Conservation (phyloP, 2,888 invertebrate genomes). For the Cacoxenus indagator region DNA sequence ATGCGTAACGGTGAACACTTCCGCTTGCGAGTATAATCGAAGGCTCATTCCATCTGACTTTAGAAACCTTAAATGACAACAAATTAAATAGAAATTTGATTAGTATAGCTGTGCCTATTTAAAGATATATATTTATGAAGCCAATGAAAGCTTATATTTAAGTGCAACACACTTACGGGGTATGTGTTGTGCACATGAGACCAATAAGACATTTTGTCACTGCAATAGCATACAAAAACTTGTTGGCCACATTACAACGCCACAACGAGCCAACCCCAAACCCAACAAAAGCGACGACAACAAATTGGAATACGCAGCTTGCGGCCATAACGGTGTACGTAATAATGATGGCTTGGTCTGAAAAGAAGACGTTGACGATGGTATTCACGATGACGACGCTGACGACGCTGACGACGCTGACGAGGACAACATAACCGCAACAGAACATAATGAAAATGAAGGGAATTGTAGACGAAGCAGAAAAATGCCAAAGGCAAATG, state of each 20-base stretch:
- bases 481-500: conserved; percentile 57
- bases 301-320: conserved; percentile 61
- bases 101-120: background rate
- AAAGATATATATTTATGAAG: background rate
- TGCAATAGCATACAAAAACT: background rate
- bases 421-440: conserved; percentile 56
- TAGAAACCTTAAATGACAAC: background rate
- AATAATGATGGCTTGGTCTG: conserved; percentile 64
- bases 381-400: conserved; percentile 13
- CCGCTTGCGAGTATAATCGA: background rate
- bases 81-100: background rate
- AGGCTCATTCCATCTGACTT: background rate
- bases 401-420: conserved; percentile 39
- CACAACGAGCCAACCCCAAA: conserved; percentile 45
- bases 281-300: conserved; percentile 46
- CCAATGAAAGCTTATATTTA: background rate
- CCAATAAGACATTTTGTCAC: conserved; percentile 22
- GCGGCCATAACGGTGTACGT: conserved; percentile 61
- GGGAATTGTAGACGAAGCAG: conserved; percentile 65
- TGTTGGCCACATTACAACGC: conserved; percentile 17
- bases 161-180: background rate
- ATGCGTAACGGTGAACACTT: background rate
- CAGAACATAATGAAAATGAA: conserved; percentile 59
- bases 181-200: background rate
- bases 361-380: conserved; percentile 46